Base-by-base conservation (phyloP, 2,113 vertebrate genomes). In the Festucalex cinctus region DNA sequence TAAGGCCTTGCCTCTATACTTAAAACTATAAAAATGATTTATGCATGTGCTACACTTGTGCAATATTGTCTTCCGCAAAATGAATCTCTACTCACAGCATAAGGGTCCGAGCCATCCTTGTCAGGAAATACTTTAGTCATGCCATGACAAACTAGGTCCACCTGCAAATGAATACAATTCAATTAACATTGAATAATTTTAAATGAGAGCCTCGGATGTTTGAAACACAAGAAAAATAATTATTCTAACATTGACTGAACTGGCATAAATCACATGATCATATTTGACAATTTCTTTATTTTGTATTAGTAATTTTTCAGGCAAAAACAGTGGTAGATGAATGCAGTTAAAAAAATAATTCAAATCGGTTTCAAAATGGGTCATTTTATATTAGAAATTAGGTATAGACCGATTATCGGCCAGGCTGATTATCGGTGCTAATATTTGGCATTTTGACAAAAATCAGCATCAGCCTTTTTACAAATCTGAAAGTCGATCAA, bases 101-200 rank as follows among this genome's bases (percentile, higher is more conserved):
- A 99, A 0, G 97, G 96, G 46, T 99, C 94, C 0, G 93, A 91
- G 1, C 88, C 89, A 0, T 98, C 95, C 82, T 93, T 95, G 86
- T 98, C 96, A 0, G 92, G 92, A 66, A 97, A 90, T 44, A 98
- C 93, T 61, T 98, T 95, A 0, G 96, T 98, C 92, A 95, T 96
- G 28, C 97, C 96, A 0, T 98, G 97, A 81, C 95, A 98, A 56
- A 98, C 97, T 58, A 98, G 78, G 54, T 95, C 90, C 73, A 99
- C 95, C 97, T 99, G 79, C 0, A 59, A 37, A 59, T n/a, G 9
- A 9, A 26, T 19, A 5, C 14, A 48, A 36, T 36, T 36, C 6
- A 41, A 37, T 62, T 62, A 3, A 16, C 13, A 39, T 28, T 17
- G 32, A 17, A 57, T 32, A 0, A 57, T 28, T 57, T 28, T 26